Evolutionary conservation across 2,797 vertebrate genomes (phyloP), one percentile per base, ranked within the genome.

Genomic region (Neosilurus mollespiculum): DNA sequence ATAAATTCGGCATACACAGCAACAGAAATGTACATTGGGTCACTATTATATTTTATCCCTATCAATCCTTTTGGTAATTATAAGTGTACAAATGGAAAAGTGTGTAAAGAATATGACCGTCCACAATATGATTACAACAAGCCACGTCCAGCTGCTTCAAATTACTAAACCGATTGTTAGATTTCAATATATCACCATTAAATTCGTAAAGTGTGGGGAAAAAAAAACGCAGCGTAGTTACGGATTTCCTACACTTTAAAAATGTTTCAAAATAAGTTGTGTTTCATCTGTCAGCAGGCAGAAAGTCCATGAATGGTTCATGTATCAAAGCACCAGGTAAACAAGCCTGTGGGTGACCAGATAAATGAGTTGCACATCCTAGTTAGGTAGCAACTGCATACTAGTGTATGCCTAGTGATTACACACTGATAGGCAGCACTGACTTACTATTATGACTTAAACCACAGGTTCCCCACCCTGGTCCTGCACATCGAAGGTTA

Each of bases 311-410:
- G 22, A 61, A 43, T 61, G 75, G 34, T 58, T 77, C 58, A n/a
- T 77, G 34, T 24, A 77, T 77, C 20, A 56, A 77, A 61, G 75
- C 20, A 24, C 58, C 69, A 62, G 14, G 37, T 64, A 62, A 18
- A 64, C 76, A 51, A 78, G 2, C 37, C 22, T 78, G 75, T 24
- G 49, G 37, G 58, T 24, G 12, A 61, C 0, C 0, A 75, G 24
- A 58, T 56, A 18, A 75, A 20, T 75, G 26, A 37, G 18, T 61
- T 61, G 30, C 20, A n/a, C 10, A 1, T 61, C 30, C 4, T 37
- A 22, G 16, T 58, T 58, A 37, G 34, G 18, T n/a, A 0, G 11
- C 11, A 43, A 59, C 54, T 59, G 18, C 24, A 76, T 54, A 43
- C 20, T 64, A 64, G n/a, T 64, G 22, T 64, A 51, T 26, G 59